Percentiles rank a stretch among this genome's conserved stretches.
Conservation (phyloP, 1,140 invertebrate genomes). For the Dermatophagoides farinae region DNA sequence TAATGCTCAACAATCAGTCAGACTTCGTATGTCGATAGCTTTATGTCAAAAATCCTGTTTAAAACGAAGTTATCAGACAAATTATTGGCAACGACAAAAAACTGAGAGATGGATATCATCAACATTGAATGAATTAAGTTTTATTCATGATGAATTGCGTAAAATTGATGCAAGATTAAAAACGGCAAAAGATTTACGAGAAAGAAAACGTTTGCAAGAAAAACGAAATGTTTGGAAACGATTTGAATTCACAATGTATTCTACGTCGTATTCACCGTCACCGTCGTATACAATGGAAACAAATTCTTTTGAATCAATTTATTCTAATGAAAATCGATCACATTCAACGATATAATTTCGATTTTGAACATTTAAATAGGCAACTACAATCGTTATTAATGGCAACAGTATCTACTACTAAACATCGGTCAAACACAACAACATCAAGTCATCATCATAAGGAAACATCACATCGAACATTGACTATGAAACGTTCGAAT, state of each 20-base stretch:
- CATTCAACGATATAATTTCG: not conserved
- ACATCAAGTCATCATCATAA: no score
- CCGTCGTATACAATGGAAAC: not conserved
- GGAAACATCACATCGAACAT: no score
- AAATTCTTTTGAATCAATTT: not conserved
- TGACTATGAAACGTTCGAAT: no score
- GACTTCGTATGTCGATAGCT: not conserved
- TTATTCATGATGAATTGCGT: not conserved
- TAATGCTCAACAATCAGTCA: conserved; percentile 24
- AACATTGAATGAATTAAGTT: not conserved
- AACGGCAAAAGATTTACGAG: not conserved
- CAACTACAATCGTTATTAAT: no score
- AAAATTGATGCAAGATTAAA: not conserved
- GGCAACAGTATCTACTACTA: no score
- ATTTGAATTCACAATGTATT: not conserved
- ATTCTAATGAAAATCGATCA: not conserved
- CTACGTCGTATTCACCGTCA: not conserved
- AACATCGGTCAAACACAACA: no score
- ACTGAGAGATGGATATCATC: not conserved
- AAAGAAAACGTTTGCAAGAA: not conserved
- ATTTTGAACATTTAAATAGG: no score
- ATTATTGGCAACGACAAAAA: not conserved
- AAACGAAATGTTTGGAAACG: not conserved
- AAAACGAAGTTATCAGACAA: not conserved
- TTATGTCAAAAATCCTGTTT: not conserved